These are phyloP conservation scores for Nematostella vectensis DNA, from an alignment of 92 coral and sea anemone species.

Conservation along the genomic window DNA sequence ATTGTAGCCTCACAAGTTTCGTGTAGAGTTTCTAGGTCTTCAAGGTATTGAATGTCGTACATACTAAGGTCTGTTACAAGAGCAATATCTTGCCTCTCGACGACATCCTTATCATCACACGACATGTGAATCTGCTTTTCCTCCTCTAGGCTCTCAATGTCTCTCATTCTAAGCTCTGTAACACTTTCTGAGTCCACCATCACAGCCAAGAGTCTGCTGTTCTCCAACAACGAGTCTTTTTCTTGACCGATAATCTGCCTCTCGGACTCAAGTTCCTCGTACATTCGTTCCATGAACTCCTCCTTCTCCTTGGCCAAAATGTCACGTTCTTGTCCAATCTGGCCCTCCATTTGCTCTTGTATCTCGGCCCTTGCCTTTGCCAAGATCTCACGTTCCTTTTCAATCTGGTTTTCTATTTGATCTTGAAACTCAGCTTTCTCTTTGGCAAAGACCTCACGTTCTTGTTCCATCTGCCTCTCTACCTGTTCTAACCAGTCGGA, in stretches of 20 bases:
- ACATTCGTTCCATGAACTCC: neutral
- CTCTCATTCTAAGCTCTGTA: slow-evolving; percentile 51
- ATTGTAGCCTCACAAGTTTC: slow-evolving; percentile 3
- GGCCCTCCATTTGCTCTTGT: neutral
- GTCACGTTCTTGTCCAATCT: neutral
- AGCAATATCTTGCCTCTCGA: slow-evolving; percentile 13
- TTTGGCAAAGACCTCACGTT: neutral
- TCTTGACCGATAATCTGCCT: neutral
- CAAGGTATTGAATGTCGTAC: slow-evolving; percentile 25
- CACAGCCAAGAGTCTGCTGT: neutral
- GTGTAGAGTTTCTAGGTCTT: slow-evolving; percentile 18
- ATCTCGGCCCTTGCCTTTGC: neutral
- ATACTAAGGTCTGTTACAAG: slow-evolving; percentile 27
- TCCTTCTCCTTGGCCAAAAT: neutral
- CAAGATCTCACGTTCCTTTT: neutral
- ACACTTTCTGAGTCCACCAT: neutral
- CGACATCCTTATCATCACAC: neutral
- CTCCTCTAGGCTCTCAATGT: slow-evolving; percentile 54
- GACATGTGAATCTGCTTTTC: slow-evolving; percentile 32
- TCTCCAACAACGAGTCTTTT: neutral
- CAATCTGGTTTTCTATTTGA: neutral
- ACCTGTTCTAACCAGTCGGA: neutral
- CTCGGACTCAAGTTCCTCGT: neutral
- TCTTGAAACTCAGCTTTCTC: too few species aligned
- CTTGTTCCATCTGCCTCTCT: neutral